These are phyloP conservation scores for Papilio helenus DNA, from an alignment of 1,140 invertebrate genomes.

Conservation along the genomic window DNA sequence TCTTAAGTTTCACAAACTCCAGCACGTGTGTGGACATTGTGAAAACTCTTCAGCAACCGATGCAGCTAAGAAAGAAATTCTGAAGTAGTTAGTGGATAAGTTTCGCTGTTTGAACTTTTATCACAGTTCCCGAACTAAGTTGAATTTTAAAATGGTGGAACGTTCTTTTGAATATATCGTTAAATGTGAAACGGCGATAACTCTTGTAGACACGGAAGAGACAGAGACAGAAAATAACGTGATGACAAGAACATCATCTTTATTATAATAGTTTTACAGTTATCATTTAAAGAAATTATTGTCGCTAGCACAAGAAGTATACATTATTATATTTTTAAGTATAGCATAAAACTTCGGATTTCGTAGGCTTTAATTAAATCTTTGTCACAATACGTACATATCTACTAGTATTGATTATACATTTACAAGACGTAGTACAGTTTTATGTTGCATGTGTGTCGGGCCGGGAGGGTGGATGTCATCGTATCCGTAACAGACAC, in stretches of 20 bases:
- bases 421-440: not conserved
- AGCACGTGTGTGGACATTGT: slow-evolving; percentile 22
- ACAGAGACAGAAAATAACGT: not conserved
- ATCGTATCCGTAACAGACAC: slow-evolving; percentile 55
- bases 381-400: not conserved
- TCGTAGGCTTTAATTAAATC: not conserved
- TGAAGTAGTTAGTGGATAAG: slow-evolving; percentile 32
- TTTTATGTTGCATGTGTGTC: not conserved
- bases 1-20: not conserved
- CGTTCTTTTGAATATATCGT: slow-evolving; percentile 11
- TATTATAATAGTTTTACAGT: no score
- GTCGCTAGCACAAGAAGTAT: no score
- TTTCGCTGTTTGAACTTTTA: slow-evolving; percentile 37
- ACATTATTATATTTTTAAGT: no score
- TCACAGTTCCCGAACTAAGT: slow-evolving; percentile 14
- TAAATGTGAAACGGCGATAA: not conserved
- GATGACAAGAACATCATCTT: no score
- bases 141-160: slow-evolving; percentile 27
- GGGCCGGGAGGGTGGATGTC: not conserved
- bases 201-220: not conserved
- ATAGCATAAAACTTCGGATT: no score
- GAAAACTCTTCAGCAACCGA: slow-evolving; percentile 22
- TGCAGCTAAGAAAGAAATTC: slow-evolving; percentile 32
- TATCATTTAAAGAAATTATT: no score
- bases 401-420: slow-evolving; percentile 1